Percentiles rank a stretch among this genome's conserved stretches.
phyloP scores from a whole-genome alignment of 2,797 vertebrate species.

The Leuciscus waleckii region DNA sequence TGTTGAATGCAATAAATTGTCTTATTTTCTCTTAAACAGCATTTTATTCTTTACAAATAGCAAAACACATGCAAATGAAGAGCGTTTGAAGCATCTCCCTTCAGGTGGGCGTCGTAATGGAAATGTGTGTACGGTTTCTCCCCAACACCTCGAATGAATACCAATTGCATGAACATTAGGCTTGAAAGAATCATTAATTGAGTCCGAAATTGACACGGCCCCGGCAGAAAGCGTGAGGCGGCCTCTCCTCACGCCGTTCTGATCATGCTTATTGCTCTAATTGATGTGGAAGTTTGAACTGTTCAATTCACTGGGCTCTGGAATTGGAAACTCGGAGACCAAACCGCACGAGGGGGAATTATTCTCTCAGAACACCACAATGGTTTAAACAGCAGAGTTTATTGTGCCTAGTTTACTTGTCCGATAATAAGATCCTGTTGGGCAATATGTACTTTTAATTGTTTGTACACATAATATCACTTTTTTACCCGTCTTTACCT shows the following conservation, averaged over 20 bases:
- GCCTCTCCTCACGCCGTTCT: conserved; percentile 52
- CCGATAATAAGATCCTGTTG: conserved; percentile 3
- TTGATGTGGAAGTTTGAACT: conserved; percentile 67
- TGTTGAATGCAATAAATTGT: conserved; percentile 53
- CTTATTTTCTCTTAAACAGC: conserved; percentile 61
- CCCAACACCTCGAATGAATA: conserved; percentile 67
- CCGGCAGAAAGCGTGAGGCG: conserved; percentile 57
- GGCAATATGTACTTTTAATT: not conserved
- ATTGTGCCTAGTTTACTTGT: conserved; percentile 14
- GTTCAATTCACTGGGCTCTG: conserved; percentile 62
- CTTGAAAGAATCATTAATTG: conserved; percentile 78
- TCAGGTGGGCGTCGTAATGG: conserved; percentile 73
- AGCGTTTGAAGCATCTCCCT: conserved; percentile 70
- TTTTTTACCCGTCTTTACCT: not conserved
- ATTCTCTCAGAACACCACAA: conserved; percentile 36
- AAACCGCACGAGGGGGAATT: conserved; percentile 55
- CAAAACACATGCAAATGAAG: conserved; percentile 66
- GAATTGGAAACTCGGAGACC: conserved; percentile 56
- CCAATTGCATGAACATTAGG: conserved; percentile 67
- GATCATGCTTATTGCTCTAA: conserved; percentile 62
- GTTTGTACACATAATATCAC: not conserved
- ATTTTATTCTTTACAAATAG: conserved; percentile 58
- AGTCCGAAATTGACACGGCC: conserved; percentile 69
- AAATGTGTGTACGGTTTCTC: conserved; percentile 76
- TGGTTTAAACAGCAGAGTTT: conserved; percentile 48